These are phyloP conservation scores for Corythornis leucogaster DNA, from an alignment of 2,797 vertebrate species.

Conservation along the genomic window DNA sequence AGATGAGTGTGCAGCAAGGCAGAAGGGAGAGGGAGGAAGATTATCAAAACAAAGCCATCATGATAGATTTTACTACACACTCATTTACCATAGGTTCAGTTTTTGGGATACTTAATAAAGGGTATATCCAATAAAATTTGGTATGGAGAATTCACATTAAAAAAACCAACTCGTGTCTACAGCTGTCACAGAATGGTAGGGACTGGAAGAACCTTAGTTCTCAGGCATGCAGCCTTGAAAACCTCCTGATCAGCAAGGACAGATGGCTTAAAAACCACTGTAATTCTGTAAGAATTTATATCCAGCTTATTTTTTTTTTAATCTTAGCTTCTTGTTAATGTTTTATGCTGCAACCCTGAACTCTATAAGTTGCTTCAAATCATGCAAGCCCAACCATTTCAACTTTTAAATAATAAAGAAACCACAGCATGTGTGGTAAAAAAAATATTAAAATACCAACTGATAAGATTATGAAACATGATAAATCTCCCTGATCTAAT, in stretches of 20 bases:
- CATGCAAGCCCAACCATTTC: neutral
- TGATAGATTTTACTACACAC: neutral
- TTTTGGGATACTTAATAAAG: neutral
- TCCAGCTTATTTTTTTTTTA: neutral
- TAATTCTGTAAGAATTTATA: neutral
- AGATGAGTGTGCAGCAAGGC: neutral
- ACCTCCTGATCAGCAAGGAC: neutral
- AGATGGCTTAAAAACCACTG: neutral
- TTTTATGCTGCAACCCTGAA: neutral
- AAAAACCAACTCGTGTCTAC: neutral
- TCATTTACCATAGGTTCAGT: neutral
- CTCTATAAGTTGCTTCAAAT: neutral
- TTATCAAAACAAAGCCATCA: neutral
- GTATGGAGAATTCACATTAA: neutral
- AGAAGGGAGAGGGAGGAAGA: neutral
- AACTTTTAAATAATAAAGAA: neutral
- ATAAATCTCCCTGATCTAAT: neutral
- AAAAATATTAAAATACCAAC: neutral
- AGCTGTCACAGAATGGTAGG: neutral
- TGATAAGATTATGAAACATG: neutral
- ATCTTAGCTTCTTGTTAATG: neutral
- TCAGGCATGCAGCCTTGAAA: neutral
- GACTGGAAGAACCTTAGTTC: neutral
- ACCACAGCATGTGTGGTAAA: neutral
- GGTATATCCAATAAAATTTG: neutral